Conservation (phyloP, 1,140 invertebrate genomes). For the Hycleus cichorii region DNA sequence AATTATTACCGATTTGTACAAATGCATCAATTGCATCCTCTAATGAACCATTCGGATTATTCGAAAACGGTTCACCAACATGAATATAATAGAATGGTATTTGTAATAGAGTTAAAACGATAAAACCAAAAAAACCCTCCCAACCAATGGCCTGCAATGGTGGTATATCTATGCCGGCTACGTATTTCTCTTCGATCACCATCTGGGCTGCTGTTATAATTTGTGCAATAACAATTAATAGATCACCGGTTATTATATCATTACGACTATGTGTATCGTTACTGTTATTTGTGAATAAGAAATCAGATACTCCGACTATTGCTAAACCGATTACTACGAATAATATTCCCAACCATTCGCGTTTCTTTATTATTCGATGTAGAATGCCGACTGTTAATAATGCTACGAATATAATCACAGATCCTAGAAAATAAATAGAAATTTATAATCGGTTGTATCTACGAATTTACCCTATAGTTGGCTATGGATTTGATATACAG, state of each 20-base stretch:
- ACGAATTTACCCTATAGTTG: too few relatives aligned
- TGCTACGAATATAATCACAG: constrained; percentile 91
- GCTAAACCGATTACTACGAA: constrained; percentile 73
- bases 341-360: constrained; percentile 80
- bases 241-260: constrained; percentile 81
- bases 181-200: constrained; percentile 91
- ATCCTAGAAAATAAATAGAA: constrained; percentile 29
- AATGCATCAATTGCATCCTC: constrained; percentile 84
- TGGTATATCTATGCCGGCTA: constrained; percentile 74
- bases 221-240: constrained; percentile 86
- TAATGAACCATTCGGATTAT: constrained; percentile 68
- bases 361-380: constrained; percentile 54
- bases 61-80: constrained; percentile 64
- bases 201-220: constrained; percentile 87
- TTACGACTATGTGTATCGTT: constrained; percentile 54
- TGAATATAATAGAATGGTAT: constrained; percentile 81
- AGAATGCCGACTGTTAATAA: constrained; percentile 85
- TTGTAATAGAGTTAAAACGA: constrained; percentile 62
- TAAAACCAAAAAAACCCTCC: constrained; percentile 88
- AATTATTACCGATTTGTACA: constrained; percentile 67
- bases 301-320: constrained; percentile 77
- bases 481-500: too few relatives aligned
- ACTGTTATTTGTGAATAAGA: constrained; percentile 46
- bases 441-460: background rate
- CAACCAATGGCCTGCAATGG: constrained; percentile 79